Percentiles rank a stretch among this genome's conserved stretches.
Conservation (phyloP, 2,113 vertebrate species). For the Fregata magnificens region DNA sequence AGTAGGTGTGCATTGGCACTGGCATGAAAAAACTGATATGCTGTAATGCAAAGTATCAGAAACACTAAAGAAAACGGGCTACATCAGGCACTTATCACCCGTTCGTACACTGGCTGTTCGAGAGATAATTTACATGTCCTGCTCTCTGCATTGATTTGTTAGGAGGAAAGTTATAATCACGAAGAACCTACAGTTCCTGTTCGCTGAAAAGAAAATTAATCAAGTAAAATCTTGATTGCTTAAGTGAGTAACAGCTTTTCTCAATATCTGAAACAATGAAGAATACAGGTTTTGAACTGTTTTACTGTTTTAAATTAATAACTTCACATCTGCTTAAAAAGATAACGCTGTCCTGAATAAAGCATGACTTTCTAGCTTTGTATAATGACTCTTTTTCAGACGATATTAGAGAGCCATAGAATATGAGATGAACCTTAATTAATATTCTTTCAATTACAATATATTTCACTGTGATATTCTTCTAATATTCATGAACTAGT, state of each 20-base stretch:
- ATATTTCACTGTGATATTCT: neutral
- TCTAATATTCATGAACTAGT: neutral
- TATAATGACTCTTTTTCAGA: neutral
- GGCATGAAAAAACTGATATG: neutral
- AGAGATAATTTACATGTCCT: neutral
- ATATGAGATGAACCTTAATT: conserved; percentile 34
- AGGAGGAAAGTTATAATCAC: neutral
- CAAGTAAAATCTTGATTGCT: neutral
- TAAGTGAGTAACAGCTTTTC: neutral
- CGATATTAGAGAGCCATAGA: neutral
- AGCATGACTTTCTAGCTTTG: neutral
- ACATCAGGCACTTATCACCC: neutral
- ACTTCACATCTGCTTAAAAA: conserved; percentile 3
- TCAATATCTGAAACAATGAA: neutral
- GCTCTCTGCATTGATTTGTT: neutral
- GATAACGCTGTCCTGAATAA: conserved; percentile 11
- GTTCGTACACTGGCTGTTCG: fast-evolving
- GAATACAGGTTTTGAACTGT: neutral
- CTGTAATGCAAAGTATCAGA: neutral
- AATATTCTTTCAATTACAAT: conserved; percentile 42
- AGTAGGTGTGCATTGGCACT: neutral
- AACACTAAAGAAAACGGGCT: neutral
- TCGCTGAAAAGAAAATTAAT: neutral
- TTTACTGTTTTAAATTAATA: neutral
- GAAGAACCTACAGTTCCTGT: neutral